phyloP scores from a whole-genome alignment of 2,888 invertebrate species.

The Sphinx pinastri region DNA sequence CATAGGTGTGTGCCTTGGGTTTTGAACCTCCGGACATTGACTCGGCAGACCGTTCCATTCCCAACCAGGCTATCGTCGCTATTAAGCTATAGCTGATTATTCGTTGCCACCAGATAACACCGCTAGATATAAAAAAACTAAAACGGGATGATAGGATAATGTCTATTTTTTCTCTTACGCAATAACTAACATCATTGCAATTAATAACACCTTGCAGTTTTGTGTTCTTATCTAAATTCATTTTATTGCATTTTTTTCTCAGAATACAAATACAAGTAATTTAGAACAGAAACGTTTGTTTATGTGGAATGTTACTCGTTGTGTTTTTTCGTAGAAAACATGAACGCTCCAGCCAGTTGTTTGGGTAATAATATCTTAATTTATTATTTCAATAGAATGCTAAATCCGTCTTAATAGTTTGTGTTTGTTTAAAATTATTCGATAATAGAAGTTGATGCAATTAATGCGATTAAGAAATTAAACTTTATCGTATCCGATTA shows the following conservation, averaged over 20 bases:
- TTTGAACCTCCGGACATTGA: too few species aligned
- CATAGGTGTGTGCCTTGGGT: too few species aligned
- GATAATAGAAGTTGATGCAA: background rate
- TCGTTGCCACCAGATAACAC: too few species aligned
- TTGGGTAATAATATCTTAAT: constrained; percentile 11
- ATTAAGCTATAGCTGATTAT: too few species aligned
- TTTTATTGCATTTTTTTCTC: constrained; percentile 2
- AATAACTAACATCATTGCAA: background rate
- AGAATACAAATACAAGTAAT: constrained; percentile 15
- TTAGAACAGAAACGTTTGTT: constrained; percentile 15
- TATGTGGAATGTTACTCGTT: background rate
- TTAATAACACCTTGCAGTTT: background rate
- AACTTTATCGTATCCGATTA: background rate
- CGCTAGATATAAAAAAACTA: too few species aligned
- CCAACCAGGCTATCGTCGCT: too few species aligned
- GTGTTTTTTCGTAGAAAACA: constrained; percentile 20
- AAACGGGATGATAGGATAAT: too few species aligned
- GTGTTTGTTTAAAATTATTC: background rate
- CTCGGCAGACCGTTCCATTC: too few species aligned
- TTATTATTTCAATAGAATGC: constrained; percentile 19
- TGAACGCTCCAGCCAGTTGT: constrained; percentile 12
- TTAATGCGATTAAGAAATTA: background rate
- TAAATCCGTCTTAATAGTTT: constrained; percentile 3
- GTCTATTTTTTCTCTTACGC: too few species aligned
- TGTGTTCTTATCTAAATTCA: background rate